These are phyloP conservation scores for Megaleporinus macrocephalus DNA, from an alignment of 2,113 vertebrate species.

Conservation along the genomic window DNA sequence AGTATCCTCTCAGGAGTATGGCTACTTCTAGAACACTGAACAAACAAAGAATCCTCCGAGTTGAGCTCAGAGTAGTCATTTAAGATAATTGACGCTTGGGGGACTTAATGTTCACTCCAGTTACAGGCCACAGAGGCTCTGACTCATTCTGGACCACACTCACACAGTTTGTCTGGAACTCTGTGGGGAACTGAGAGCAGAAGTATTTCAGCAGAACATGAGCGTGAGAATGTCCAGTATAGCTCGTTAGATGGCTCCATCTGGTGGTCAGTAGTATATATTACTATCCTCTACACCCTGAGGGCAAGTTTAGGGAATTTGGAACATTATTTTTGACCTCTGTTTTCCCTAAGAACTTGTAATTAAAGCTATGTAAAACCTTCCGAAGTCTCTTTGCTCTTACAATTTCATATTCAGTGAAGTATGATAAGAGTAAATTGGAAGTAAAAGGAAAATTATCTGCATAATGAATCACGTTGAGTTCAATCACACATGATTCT, in stretches of 20 bases:
- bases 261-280: background rate
- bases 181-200: background rate
- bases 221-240: background rate
- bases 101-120: slow-evolving; percentile 36
- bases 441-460: no score
- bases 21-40: no score
- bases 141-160: slow-evolving; percentile 9
- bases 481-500: no score
- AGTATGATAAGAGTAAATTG: no score
- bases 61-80: background rate
- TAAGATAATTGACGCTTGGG: slow-evolving; percentile 14
- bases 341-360: no score
- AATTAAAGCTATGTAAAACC: no score
- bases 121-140: slow-evolving; percentile 12
- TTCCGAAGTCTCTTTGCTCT: no score
- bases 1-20: no score
- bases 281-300: background rate
- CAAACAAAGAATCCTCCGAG: no score
- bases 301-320: background rate
- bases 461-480: no score
- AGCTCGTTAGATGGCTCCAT: slow-evolving; percentile 3
- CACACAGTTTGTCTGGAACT: background rate
- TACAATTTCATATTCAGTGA: no score
- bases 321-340: background rate
- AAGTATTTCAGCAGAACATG: background rate